phyloP scores from a whole-genome alignment of 2,888 invertebrate genomes.

The Herminia tarsipennalis region DNA sequence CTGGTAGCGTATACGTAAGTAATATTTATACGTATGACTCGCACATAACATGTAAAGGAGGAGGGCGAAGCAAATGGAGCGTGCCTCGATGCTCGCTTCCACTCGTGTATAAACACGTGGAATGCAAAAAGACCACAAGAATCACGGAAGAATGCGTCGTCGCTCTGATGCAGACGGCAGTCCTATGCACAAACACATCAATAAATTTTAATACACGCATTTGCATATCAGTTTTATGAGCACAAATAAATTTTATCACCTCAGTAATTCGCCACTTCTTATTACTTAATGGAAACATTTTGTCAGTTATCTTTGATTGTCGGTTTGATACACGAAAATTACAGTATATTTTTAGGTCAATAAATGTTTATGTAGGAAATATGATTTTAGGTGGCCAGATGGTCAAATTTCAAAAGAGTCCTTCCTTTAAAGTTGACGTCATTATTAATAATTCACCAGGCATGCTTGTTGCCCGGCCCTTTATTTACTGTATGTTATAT shows the following conservation, averaged over 20 bases:
- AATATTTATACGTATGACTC: constrained; percentile 34
- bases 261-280: too few species aligned
- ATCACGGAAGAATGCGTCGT: constrained; percentile 66
- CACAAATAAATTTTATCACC: too few species aligned
- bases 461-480: constrained; percentile 4
- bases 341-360: too few species aligned
- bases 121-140: constrained; percentile 71
- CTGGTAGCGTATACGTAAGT: constrained; percentile 35
- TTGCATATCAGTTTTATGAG: neutral
- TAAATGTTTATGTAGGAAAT: too few species aligned
- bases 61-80: constrained; percentile 70
- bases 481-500: constrained; percentile 12
- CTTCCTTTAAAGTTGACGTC: too few species aligned
- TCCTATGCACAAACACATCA: constrained; percentile 25
- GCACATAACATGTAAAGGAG: constrained; percentile 52
- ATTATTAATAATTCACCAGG: neutral
- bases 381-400: too few species aligned
- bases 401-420: too few species aligned
- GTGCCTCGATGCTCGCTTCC: constrained; percentile 69
- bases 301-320: too few species aligned
- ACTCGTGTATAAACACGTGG: constrained; percentile 63
- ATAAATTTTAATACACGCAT: constrained; percentile 20
- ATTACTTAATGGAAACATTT: too few species aligned
- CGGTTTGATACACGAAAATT: too few species aligned
- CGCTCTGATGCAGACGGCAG: constrained; percentile 35